phyloP scores from a whole-genome alignment of 2,113 vertebrate genomes.

The Elanus axillaris region DNA sequence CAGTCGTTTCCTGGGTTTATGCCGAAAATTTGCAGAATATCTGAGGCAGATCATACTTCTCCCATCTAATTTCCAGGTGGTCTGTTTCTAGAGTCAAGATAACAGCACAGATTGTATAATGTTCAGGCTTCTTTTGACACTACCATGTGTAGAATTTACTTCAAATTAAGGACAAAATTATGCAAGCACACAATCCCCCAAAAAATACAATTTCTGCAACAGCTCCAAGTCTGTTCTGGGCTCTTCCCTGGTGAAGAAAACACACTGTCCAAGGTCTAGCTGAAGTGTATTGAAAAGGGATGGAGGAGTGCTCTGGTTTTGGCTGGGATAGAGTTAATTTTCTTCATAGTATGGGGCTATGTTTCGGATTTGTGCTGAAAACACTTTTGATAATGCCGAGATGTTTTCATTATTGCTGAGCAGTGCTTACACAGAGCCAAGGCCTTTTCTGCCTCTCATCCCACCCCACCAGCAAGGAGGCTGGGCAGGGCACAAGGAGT shows the following conservation, averaged over 20 bases:
- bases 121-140: neutral
- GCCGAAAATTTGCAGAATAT: neutral
- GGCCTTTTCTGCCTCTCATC: no score
- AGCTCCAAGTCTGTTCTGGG: neutral
- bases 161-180: neutral
- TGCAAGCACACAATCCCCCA: neutral
- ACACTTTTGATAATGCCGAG: no score
- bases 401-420: no score
- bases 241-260: neutral
- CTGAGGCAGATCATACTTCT: neutral
- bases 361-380: no score
- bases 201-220: neutral
- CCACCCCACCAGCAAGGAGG: no score
- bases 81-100: neutral
- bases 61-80: neutral
- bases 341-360: no score
- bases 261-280: neutral
- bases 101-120: neutral
- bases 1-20: neutral
- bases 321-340: no score
- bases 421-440: no score
- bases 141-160: neutral
- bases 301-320: neutral
- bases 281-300: neutral
- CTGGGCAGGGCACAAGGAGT: no score